phyloP scores from a whole-genome alignment of 2,797 vertebrate genomes.

The Molossus molossus region DNA sequence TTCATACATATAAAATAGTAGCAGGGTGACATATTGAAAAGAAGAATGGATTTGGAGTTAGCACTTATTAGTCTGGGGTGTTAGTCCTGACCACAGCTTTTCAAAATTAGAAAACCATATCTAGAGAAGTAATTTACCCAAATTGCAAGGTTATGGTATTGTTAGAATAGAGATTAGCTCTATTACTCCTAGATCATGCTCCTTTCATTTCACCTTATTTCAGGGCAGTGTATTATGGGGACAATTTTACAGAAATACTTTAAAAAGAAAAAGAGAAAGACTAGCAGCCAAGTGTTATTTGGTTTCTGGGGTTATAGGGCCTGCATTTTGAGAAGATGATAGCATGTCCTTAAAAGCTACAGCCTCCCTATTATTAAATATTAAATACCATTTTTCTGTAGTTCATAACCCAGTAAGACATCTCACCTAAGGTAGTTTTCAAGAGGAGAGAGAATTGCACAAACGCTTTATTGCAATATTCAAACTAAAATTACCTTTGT shows the following conservation, averaged over 20 bases:
- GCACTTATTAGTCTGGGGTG: neutral
- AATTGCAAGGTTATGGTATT: conserved; percentile 26
- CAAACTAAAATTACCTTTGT: conserved; percentile 78
- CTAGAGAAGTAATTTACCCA: conserved; percentile 35
- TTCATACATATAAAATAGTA: conserved; percentile 13
- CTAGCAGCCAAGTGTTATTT: neutral
- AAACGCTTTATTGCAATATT: conserved; percentile 73
- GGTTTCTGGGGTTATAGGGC: conserved; percentile 31
- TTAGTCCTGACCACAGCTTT: conserved; percentile 33
- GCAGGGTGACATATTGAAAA: neutral
- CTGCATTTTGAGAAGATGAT: conserved; percentile 26
- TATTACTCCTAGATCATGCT: neutral
- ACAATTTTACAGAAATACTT: conserved; percentile 47
- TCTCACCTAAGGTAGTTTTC: conserved; percentile 69
- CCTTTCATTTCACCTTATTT: conserved; percentile 5
- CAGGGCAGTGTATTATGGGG: neutral
- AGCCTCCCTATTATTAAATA: conserved; percentile 75
- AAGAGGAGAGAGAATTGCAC: neutral
- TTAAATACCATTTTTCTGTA: conserved; percentile 61
- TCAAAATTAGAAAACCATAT: conserved; percentile 62
- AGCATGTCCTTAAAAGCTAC: conserved; percentile 71
- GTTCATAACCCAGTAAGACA: conserved; percentile 72
- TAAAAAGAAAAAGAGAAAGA: conserved; percentile 24
- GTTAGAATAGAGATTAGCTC: neutral
- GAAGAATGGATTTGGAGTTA: neutral